These are phyloP conservation scores for Nasonia longicornis DNA, from an alignment of 1,140 invertebrate genomes.

Conservation along the genomic window DNA sequence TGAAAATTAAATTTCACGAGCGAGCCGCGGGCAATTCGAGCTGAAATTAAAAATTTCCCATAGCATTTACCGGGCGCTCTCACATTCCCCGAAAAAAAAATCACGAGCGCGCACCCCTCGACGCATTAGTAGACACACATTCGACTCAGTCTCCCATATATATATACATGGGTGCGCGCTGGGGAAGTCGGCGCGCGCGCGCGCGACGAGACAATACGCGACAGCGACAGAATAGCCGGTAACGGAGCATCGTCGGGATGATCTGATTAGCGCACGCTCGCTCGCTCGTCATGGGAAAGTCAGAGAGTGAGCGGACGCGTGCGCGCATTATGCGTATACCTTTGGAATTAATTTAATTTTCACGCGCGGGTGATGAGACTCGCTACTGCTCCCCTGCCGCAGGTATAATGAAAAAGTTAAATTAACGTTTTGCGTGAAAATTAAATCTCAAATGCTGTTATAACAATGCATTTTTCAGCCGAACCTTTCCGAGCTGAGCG, in stretches of 20 bases:
- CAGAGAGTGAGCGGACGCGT: not conserved
- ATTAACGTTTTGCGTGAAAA: not conserved
- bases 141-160: constrained; percentile 1
- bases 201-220: constrained; percentile 9
- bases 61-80: no score
- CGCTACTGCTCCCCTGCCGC: not conserved
- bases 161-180: not conserved
- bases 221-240: not conserved
- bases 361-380: not conserved
- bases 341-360: constrained; percentile 44
- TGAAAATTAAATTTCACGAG: no score
- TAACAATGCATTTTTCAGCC: no score
- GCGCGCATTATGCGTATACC: constrained; percentile 15
- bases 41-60: no score
- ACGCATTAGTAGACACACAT: not conserved
- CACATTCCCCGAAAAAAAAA: no score
- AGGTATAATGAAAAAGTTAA: constrained; percentile 6
- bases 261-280: constrained; percentile 43
- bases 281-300: constrained; percentile 46
- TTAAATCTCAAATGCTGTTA: not conserved
- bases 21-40: no score
- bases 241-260: constrained; percentile 40
- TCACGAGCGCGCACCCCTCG: not conserved
- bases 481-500: no score
- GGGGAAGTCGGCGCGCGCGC: not conserved